Percentiles rank a stretch among this genome's conserved stretches.
phyloP scores from a whole-genome alignment of 1,140 invertebrate species.

The Lasioglossum albipes region DNA sequence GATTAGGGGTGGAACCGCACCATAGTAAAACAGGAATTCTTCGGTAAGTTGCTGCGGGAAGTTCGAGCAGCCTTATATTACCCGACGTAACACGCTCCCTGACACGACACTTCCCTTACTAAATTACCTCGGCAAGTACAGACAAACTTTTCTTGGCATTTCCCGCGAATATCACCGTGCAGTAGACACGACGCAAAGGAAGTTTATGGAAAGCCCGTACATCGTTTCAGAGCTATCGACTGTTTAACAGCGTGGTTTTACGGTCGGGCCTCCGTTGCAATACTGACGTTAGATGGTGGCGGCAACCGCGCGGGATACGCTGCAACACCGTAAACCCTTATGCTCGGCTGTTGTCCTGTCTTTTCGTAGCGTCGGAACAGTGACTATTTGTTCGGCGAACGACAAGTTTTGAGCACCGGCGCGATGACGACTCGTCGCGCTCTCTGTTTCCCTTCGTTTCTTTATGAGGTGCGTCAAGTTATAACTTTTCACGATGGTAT shows the following conservation, averaged over 20 bases:
- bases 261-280: constrained; percentile 60
- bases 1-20: too few relatives aligned
- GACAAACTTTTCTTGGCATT: constrained; percentile 13
- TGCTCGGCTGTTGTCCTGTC: constrained; percentile 11
- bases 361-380: constrained; percentile 36
- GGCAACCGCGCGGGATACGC: constrained; percentile 48
- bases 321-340: constrained; percentile 65
- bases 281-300: constrained; percentile 59
- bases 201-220: constrained; percentile 56
- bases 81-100: not conserved
- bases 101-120: not conserved
- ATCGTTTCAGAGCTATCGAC: constrained; percentile 45
- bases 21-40: too few relatives aligned
- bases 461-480: constrained; percentile 5
- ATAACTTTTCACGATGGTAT: constrained; percentile 17
- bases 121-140: not conserved
- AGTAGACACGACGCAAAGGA: not conserved
- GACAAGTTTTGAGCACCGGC: constrained; percentile 58
- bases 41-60: not conserved
- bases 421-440: constrained; percentile 52
- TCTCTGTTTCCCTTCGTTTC: constrained; percentile 2
- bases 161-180: not conserved
- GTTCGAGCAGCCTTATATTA: not conserved
- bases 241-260: constrained; percentile 69
- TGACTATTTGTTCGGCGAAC: constrained; percentile 59